A percentile compares a stretch with the other conserved stretches of the same genome.
Conservation (phyloP, 2,888 invertebrate genomes). For the Plebejus anna region DNA sequence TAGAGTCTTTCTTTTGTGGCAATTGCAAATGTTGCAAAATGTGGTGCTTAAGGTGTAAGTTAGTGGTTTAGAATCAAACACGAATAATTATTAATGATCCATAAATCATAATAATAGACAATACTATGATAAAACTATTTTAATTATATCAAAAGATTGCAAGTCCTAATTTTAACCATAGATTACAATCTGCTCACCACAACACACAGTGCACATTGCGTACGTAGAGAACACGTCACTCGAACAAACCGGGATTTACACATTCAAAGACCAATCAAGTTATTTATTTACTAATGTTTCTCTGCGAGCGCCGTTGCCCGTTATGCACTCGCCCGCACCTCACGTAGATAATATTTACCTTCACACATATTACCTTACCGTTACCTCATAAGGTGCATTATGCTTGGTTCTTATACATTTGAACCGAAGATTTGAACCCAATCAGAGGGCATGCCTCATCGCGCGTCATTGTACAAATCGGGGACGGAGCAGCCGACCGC, state of each 20-base stretch:
- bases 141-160: too few relatives aligned
- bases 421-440: constrained; percentile 40
- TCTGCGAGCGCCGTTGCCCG: constrained; percentile 27
- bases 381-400: constrained; percentile 32
- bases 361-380: constrained; percentile 32
- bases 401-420: constrained; percentile 33
- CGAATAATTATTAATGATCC: background rate
- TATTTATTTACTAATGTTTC: constrained; percentile 27
- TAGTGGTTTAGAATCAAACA: background rate
- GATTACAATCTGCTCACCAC: background rate
- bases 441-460: constrained; percentile 48
- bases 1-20: too few relatives aligned
- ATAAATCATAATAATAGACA: background rate
- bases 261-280: constrained; percentile 15
- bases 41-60: too few relatives aligned
- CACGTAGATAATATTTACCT: constrained; percentile 24
- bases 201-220: background rate
- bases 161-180: background rate
- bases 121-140: too few relatives aligned
- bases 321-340: constrained; percentile 27
- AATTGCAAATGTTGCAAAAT: too few relatives aligned
- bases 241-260: background rate
- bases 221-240: background rate
- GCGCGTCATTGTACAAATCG: constrained; percentile 48
- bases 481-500: constrained; percentile 53